Evolutionary conservation across 2,888 invertebrate genomes (phyloP).

Genomic region (Esperia sulphurella): DNA sequence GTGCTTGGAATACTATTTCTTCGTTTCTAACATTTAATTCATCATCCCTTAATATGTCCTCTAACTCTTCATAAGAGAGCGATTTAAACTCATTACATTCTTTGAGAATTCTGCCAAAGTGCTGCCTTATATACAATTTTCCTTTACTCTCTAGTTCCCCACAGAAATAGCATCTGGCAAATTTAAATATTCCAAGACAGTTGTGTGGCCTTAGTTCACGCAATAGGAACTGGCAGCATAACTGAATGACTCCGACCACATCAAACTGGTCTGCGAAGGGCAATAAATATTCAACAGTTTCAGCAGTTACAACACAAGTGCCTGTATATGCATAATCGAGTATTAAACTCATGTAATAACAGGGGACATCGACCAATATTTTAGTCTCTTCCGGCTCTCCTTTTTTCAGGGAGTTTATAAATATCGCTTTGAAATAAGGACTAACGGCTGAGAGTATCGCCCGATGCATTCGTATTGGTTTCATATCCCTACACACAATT

Average conservation of each 20-base stretch:
- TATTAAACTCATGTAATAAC: slow-evolving; percentile 81
- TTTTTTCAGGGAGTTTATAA: slow-evolving; percentile 83
- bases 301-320: slow-evolving; percentile 79
- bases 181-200: slow-evolving; percentile 85
- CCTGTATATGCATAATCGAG: slow-evolving; percentile 89
- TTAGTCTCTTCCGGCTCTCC: slow-evolving; percentile 80
- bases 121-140: slow-evolving; percentile 76
- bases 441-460: slow-evolving; percentile 85
- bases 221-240: slow-evolving; percentile 83
- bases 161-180: slow-evolving; percentile 85
- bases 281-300: slow-evolving; percentile 84
- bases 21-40: slow-evolving; percentile 86
- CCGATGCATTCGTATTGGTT: slow-evolving; percentile 82
- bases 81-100: slow-evolving; percentile 82
- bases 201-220: slow-evolving; percentile 82
- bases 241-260: slow-evolving; percentile 84
- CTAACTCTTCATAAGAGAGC: slow-evolving; percentile 80
- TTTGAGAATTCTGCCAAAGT: slow-evolving; percentile 80
- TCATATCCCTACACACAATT: slow-evolving; percentile 81
- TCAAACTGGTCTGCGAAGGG: slow-evolving; percentile 86
- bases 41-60: slow-evolving; percentile 83
- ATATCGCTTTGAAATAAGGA: slow-evolving; percentile 86
- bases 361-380: slow-evolving; percentile 80
- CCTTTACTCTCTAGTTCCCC: slow-evolving; percentile 82
- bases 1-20: slow-evolving; percentile 86